A percentile compares a stretch with the other conserved stretches of the same genome.
Evolutionary conservation across 2,113 vertebrate genomes (phyloP).

Genomic region (Capricornis sumatraensis): DNA sequence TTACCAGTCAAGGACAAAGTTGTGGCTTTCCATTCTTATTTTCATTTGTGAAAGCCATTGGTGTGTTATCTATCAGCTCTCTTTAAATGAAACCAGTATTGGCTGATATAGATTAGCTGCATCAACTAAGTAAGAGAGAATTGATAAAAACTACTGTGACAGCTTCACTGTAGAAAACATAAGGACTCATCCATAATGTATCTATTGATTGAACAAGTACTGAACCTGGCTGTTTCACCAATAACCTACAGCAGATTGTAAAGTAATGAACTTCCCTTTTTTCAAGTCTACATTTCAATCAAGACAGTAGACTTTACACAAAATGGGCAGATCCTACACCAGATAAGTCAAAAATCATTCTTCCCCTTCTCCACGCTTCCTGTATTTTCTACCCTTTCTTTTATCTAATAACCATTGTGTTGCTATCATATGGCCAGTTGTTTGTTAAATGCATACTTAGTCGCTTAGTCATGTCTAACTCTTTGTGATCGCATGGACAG

Average conservation of each 20-base stretch:
- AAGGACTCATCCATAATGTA: neutral
- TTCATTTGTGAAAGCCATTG: neutral
- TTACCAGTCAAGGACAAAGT: neutral
- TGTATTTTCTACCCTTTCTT: neutral
- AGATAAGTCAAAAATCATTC: neutral
- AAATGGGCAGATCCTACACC: neutral
- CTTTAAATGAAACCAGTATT: neutral
- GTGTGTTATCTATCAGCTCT: neutral
- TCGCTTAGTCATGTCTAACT: neutral
- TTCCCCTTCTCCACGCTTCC: neutral
- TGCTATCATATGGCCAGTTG: neutral
- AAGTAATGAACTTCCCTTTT: neutral
- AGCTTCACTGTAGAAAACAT: neutral
- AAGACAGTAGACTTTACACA: neutral
- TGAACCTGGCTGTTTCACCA: neutral
- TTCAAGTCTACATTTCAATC: neutral
- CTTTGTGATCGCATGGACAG: neutral
- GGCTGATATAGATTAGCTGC: constrained; percentile 29
- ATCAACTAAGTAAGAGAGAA: constrained; percentile 3
- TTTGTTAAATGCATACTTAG: neutral
- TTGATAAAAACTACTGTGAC: neutral
- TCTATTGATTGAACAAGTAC: neutral
- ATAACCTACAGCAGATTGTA: neutral
- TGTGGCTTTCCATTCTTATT: neutral
- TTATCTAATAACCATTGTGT: neutral